These are phyloP conservation scores for Genyomyrus donnyi DNA, from an alignment of 2,113 vertebrate genomes.

Conservation along the genomic window DNA sequence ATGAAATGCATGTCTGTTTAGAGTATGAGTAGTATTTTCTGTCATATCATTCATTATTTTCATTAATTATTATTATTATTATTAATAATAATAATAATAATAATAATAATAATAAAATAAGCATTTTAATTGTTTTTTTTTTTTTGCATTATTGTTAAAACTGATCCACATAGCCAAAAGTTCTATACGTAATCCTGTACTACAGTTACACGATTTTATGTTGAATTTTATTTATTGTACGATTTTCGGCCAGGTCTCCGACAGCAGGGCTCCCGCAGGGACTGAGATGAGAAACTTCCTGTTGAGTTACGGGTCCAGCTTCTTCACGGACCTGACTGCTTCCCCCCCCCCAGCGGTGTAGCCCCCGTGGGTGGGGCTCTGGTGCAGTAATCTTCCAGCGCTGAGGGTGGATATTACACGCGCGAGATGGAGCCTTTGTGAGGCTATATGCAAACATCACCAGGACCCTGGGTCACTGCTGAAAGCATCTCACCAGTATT, in stretches of 20 bases:
- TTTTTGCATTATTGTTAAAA: not conserved
- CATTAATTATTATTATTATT: not conserved
- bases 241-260: not conserved
- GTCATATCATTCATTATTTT: not conserved
- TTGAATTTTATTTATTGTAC: not conserved
- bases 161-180: not conserved
- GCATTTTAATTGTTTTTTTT: not conserved
- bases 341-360: not conserved
- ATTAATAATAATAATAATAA: no score
- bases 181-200: not conserved
- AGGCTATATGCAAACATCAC: not conserved
- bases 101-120: not conserved
- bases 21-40: not conserved
- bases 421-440: not conserved
- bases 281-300: not conserved
- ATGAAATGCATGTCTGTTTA: not conserved
- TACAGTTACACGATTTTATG: not conserved
- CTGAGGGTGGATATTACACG: not conserved
- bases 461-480: not conserved
- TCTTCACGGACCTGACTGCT: not conserved
- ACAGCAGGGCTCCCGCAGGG: not conserved
- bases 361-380: not conserved
- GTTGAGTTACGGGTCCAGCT: not conserved
- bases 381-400: not conserved
- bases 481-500: conserved; percentile 53